Evolutionary conservation across 2,797 vertebrate species (phyloP).

Genomic region (Hippoglossus hippoglossus): DNA sequence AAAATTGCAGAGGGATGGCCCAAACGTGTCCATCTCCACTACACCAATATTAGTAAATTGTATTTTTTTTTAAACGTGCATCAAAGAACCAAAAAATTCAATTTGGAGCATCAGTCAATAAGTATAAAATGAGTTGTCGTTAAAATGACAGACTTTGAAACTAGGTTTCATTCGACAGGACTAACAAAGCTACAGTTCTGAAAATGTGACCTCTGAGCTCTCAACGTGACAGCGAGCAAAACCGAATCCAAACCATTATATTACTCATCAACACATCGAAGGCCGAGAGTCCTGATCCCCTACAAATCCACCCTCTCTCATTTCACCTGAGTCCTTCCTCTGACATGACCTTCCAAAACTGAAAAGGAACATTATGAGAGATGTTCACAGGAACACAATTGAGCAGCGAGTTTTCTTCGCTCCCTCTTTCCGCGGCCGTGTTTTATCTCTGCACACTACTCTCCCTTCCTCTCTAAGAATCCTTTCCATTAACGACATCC

Average conservation of each 20-base stretch:
- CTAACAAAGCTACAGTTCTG: neutral
- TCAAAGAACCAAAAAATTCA: too few species aligned
- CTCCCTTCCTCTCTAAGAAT: constrained; percentile 7
- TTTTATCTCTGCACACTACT: neutral
- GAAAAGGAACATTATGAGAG: too few species aligned
- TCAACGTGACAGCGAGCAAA: neutral
- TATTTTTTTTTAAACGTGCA: too few species aligned
- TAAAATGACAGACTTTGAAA: too few species aligned
- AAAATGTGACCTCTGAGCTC: neutral
- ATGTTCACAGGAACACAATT: too few species aligned
- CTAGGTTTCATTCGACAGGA: too few species aligned
- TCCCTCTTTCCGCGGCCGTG: neutral
- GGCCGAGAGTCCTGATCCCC: neutral
- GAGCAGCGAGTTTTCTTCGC: too few species aligned
- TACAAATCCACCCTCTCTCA: neutral
- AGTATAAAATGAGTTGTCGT: too few species aligned
- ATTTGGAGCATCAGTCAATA: neutral
- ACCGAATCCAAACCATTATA: neutral
- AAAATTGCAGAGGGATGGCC: neutral
- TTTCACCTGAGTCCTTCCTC: neutral
- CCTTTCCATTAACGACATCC: constrained; percentile 18
- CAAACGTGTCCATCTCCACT: neutral
- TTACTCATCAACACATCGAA: constrained; percentile 2
- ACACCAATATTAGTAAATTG: neutral
- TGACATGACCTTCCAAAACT: too few species aligned